Evolutionary conservation across 2,797 vertebrate genomes (phyloP).

Genomic region (Smutsia temminckii): DNA sequence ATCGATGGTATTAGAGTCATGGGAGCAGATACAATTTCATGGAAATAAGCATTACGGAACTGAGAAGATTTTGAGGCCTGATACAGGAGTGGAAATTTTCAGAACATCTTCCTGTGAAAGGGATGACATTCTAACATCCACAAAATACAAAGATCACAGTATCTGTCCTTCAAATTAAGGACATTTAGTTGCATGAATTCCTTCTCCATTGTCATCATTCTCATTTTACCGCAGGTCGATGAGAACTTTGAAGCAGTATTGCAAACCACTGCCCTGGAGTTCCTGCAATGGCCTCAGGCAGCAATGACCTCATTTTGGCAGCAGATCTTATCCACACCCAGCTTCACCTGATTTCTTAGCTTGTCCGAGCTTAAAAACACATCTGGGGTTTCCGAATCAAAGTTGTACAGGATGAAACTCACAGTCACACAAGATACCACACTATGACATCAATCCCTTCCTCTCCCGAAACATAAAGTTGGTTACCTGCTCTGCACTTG

Average conservation of each 20-base stretch:
- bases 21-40: not conserved
- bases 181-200: not conserved
- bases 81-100: not conserved
- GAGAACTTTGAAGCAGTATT: not conserved
- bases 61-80: not conserved
- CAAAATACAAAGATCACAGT: not conserved
- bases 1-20: not conserved
- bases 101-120: not conserved
- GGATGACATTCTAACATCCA: constrained; percentile 27
- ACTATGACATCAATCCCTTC: not conserved
- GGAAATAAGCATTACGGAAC: not conserved
- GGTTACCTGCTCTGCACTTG: not conserved
- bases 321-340: not conserved
- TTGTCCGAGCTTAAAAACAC: not conserved
- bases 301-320: not conserved
- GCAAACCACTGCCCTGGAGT: not conserved
- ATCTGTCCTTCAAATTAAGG: not conserved
- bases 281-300: not conserved
- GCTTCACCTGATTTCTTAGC: not conserved
- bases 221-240: not conserved
- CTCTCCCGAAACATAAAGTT: not conserved
- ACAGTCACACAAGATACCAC: not conserved
- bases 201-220: not conserved
- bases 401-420: not conserved
- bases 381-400: not conserved